Evolutionary conservation across 1,140 invertebrate genomes (phyloP).

Genomic region (Cecropterus lyciades): DNA sequence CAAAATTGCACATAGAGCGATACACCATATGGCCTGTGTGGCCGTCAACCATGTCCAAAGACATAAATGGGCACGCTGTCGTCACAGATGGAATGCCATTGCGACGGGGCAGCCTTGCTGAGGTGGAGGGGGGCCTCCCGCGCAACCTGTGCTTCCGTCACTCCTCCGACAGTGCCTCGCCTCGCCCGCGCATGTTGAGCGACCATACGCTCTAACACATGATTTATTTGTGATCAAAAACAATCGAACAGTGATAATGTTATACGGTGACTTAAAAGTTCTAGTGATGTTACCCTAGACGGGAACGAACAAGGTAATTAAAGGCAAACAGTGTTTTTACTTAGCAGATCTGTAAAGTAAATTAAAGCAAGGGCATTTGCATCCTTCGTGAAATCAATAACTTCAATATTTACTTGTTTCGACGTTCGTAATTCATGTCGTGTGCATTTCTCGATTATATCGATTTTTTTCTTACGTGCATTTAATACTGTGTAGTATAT

Average conservation of each 20-base stretch:
- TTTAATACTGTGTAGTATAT: slow-evolving; percentile 3
- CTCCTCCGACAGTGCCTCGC: slow-evolving; percentile 59
- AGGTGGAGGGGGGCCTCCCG: slow-evolving; percentile 55
- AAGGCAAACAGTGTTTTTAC: slow-evolving; percentile 50
- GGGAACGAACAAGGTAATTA: slow-evolving; percentile 52
- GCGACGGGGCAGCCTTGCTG: slow-evolving; percentile 72
- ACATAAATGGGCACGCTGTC: slow-evolving; percentile 81
- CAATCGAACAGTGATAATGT: slow-evolving; percentile 48
- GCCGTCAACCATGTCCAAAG: slow-evolving; percentile 77
- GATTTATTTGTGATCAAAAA: slow-evolving; percentile 40
- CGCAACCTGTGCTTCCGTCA: slow-evolving; percentile 71
- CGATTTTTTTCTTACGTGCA: neutral
- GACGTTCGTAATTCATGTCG: neutral
- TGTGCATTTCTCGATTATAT: slow-evolving; percentile 3
- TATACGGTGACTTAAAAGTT: slow-evolving; percentile 60
- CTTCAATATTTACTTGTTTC: slow-evolving; percentile 26
- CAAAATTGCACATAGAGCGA: slow-evolving; percentile 51
- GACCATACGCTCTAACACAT: slow-evolving; percentile 43
- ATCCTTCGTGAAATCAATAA: slow-evolving; percentile 28
- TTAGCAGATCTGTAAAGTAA: slow-evolving; percentile 28
- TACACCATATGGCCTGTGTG: slow-evolving; percentile 74
- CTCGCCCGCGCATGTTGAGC: slow-evolving; percentile 62
- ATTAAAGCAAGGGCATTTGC: slow-evolving; percentile 59
- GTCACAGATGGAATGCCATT: slow-evolving; percentile 79
- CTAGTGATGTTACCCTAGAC: slow-evolving; percentile 53